phyloP scores from a whole-genome alignment of 2,113 vertebrate species.

The Sturnus vulgaris region DNA sequence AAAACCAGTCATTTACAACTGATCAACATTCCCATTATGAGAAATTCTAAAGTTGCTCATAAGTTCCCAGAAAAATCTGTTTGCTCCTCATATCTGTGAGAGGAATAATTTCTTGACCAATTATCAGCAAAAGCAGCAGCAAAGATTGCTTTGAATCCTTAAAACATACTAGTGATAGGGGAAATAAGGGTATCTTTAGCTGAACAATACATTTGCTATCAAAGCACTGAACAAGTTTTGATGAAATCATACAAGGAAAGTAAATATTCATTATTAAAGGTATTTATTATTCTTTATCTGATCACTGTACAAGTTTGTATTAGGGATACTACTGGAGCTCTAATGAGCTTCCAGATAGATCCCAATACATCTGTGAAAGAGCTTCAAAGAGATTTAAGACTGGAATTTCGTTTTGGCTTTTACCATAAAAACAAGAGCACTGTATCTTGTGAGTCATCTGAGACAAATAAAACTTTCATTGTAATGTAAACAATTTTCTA shows the following conservation, averaged over 20 bases:
- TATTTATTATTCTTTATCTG: background rate
- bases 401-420: background rate
- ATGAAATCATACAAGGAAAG: background rate
- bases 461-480: conserved; percentile 2
- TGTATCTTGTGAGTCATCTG: background rate
- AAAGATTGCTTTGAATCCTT: background rate
- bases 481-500: background rate
- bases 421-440: background rate
- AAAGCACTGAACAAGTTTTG: background rate
- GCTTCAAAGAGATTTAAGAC: background rate
- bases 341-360: background rate
- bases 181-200: background rate
- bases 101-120: background rate
- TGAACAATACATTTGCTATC: background rate
- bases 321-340: background rate
- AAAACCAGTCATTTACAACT: background rate
- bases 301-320: background rate
- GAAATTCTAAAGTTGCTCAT: background rate
- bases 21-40: background rate
- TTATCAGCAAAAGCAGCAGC: background rate
- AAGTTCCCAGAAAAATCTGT: background rate
- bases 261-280: background rate
- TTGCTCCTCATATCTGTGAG: background rate
- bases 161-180: background rate
- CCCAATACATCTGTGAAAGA: background rate